phyloP scores from a whole-genome alignment of 2,797 vertebrate genomes.

The Notoglanidium macrostoma region DNA sequence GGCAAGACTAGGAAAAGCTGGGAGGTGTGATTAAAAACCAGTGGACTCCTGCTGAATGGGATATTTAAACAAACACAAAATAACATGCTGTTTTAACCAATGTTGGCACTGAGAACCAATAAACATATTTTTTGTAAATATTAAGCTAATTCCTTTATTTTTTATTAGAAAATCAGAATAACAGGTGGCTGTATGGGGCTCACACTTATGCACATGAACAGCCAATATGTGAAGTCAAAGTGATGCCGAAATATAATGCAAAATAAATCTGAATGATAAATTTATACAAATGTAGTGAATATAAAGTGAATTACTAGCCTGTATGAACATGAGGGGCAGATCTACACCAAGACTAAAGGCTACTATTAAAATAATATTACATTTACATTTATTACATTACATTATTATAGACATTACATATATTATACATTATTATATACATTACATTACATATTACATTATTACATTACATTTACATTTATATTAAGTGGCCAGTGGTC shows the following conservation, averaged over 20 bases:
- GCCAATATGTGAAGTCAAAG: neutral
- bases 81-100: neutral
- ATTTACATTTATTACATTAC: too few species aligned
- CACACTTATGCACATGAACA: neutral
- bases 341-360: neutral
- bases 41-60: neutral
- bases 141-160: neutral
- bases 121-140: constrained; percentile 7
- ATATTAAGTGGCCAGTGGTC: neutral
- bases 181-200: neutral
- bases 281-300: neutral
- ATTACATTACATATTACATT: too few species aligned
- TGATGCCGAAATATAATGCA: neutral
- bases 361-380: neutral
- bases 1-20: neutral
- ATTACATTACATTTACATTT: too few species aligned
- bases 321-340: neutral
- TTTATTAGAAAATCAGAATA: neutral
- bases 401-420: too few species aligned
- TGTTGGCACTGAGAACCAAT: neutral
- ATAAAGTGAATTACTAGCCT: neutral
- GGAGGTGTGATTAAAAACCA: neutral
- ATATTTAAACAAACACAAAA: neutral
- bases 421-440: too few species aligned
- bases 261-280: neutral